Evolutionary conservation across 2,797 vertebrate genomes (phyloP).

Genomic region (Carapus acus): DNA sequence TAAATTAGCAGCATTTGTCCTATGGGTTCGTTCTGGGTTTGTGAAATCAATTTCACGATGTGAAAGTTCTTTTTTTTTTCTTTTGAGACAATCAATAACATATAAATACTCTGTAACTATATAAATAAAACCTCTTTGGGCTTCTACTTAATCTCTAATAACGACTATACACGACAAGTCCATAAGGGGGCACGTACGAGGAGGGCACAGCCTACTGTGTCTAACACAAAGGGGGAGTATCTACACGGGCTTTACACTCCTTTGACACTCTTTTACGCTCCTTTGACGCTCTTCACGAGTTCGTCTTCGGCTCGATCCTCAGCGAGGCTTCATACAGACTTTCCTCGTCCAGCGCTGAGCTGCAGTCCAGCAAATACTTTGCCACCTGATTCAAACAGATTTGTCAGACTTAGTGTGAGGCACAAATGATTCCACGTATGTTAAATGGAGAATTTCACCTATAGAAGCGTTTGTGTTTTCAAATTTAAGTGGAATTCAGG

Average conservation of each 20-base stretch:
- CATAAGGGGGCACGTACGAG: constrained; percentile 72
- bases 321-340: constrained; percentile 92
- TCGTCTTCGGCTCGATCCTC: constrained; percentile 90
- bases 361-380: constrained; percentile 87
- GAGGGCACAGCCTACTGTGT: constrained; percentile 66
- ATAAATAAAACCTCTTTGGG: constrained; percentile 68
- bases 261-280: too few relatives aligned
- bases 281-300: constrained; percentile 74
- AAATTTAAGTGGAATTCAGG: too few relatives aligned
- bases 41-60: constrained; percentile 52
- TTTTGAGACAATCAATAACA: constrained; percentile 64
- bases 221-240: constrained; percentile 72
- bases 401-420: too few relatives aligned
- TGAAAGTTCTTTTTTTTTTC: too few relatives aligned
- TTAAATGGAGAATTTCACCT: too few relatives aligned
- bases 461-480: too few relatives aligned
- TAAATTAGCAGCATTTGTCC: neutral
- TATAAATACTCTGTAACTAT: constrained; percentile 63
- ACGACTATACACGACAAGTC: constrained; percentile 58
- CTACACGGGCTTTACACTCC: too few relatives aligned
- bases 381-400: constrained; percentile 73
- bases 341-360: constrained; percentile 87
- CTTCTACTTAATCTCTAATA: constrained; percentile 65
- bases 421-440: too few relatives aligned
- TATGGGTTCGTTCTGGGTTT: constrained; percentile 20